These are phyloP conservation scores for Nasonia vitripennis DNA, from an alignment of 1,140 invertebrate species.

Conservation along the genomic window DNA sequence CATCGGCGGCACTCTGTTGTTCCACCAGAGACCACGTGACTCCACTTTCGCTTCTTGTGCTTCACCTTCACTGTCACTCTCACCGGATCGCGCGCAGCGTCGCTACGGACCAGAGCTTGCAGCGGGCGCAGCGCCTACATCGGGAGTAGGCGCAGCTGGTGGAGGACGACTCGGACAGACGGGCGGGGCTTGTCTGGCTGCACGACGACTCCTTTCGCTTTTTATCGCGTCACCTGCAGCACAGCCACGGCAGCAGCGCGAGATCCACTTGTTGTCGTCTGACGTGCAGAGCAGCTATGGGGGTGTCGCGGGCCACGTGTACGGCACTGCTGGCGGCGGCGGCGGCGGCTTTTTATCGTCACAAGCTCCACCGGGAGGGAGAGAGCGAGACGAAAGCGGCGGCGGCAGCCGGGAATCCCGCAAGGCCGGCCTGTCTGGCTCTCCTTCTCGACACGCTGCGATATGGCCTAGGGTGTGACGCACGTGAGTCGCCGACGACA, in stretches of 20 bases:
- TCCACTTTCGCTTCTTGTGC: background rate
- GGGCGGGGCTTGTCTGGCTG: background rate
- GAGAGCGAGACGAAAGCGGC: background rate
- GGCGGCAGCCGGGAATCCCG: background rate
- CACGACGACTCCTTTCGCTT: background rate
- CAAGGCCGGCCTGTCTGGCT: background rate
- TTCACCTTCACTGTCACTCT: background rate
- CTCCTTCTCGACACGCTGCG: background rate
- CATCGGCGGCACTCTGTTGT: background rate
- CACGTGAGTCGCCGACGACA: too few species aligned
- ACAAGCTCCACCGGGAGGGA: background rate
- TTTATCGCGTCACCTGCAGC: background rate
- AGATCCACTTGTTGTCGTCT: conserved; percentile 10
- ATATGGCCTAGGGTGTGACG: too few species aligned
- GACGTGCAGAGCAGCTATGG: background rate
- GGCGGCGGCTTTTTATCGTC: background rate
- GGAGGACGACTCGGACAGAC: background rate
- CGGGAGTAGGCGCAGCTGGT: background rate
- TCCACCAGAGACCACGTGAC: background rate
- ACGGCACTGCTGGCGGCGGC: background rate
- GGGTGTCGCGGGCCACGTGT: conserved; percentile 13
- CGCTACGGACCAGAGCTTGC: background rate
- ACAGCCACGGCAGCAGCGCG: background rate
- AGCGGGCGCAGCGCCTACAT: background rate
- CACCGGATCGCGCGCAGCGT: background rate